phyloP scores from a whole-genome alignment of 2,113 vertebrate genomes.

The Trochalopteron elliotii region DNA sequence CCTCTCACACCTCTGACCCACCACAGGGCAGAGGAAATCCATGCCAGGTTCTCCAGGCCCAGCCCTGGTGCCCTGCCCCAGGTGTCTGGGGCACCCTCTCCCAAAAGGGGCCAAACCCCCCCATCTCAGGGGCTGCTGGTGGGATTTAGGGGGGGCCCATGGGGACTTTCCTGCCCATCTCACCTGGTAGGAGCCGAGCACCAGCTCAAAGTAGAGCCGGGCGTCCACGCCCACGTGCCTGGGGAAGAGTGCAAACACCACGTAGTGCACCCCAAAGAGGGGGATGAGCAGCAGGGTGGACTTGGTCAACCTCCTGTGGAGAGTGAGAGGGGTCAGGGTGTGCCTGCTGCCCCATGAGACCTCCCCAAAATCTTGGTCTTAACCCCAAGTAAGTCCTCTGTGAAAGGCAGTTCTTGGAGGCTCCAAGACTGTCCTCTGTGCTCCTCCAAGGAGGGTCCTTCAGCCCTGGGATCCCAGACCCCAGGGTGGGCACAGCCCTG shows the following conservation, averaged over 20 bases:
- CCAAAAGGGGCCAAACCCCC: not conserved
- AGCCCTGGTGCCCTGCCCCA: not conserved
- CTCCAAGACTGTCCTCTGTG: not conserved
- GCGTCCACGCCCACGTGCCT: not conserved
- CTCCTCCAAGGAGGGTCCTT: not conserved
- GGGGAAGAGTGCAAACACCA: conserved; percentile 50
- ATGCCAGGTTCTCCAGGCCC: not conserved
- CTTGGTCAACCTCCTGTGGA: conserved; percentile 61
- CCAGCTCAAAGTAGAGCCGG: conserved; percentile 66
- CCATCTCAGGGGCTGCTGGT: not conserved
- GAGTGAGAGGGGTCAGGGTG: not conserved
- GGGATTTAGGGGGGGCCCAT: not conserved
- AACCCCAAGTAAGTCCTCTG: not conserved
- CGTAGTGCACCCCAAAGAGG: conserved; percentile 66
- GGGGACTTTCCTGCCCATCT: not conserved
- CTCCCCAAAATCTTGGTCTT: not conserved
- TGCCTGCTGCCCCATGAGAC: not conserved
- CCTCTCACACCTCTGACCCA: not conserved
- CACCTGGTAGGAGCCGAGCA: conserved; percentile 69
- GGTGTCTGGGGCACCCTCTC: not conserved
- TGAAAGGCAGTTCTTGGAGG: not conserved
- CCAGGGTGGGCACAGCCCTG: rapidly evolving
- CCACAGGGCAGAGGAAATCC: not conserved
- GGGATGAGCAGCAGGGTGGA: conserved; percentile 71
- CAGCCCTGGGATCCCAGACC: not conserved